These are phyloP conservation scores for Trinorchestia longiramus DNA, from an alignment of 1,140 invertebrate species.

Conservation along the genomic window DNA sequence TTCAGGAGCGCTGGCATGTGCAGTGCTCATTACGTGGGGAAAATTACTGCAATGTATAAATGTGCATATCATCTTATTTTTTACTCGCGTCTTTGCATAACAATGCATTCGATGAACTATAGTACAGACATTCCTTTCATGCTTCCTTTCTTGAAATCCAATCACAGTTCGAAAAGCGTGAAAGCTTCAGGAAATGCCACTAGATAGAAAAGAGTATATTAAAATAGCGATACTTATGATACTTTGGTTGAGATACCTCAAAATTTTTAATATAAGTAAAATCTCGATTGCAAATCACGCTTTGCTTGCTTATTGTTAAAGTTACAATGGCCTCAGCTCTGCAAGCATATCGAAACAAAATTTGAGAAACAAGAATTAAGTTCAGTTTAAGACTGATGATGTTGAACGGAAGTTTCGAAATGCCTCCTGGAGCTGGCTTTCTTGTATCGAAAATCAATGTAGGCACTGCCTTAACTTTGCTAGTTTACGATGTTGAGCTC, in stretches of 20 bases:
- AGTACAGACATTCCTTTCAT: neutral
- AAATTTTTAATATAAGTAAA: neutral
- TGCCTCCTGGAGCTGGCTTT: neutral
- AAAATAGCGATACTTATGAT: neutral
- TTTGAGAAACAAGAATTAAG: neutral
- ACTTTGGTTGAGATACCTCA: neutral
- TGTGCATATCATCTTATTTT: neutral
- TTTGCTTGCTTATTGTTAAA: neutral
- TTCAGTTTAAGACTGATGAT: slow-evolving; percentile 18
- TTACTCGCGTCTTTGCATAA: neutral
- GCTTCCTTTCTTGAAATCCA: neutral
- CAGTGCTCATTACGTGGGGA: too few species aligned
- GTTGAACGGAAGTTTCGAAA: neutral
- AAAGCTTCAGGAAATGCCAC: neutral
- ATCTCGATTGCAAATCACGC: neutral
- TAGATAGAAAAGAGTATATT: neutral
- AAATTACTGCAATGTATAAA: too few species aligned
- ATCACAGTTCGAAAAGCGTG: neutral
- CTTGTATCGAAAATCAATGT: slow-evolving; percentile 40
- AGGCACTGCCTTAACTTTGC: slow-evolving; percentile 31
- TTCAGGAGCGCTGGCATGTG: too few species aligned
- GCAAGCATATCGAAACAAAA: neutral
- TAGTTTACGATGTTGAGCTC: slow-evolving; percentile 29
- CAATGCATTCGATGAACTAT: neutral
- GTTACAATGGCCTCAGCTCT: neutral